A percentile compares a stretch with the other conserved stretches of the same genome.
Conservation (phyloP, 2,797 vertebrate genomes). For the Astyanax mexicanus region DNA sequence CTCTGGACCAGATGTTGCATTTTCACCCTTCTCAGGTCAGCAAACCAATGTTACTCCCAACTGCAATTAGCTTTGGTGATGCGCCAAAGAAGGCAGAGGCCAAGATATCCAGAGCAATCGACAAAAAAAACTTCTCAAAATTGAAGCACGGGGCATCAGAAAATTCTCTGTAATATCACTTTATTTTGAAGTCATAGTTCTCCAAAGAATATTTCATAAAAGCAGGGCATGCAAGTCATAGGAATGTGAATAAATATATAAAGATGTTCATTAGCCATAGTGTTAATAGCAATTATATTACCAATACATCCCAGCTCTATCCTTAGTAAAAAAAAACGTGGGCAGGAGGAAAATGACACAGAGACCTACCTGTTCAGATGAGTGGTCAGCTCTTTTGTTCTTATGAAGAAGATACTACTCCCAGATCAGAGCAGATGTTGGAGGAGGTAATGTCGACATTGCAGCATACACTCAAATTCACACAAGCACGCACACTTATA, state of each 20-base stretch:
- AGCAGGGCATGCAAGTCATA: constrained; percentile 73
- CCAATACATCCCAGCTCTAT: constrained; percentile 41
- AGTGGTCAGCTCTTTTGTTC: constrained; percentile 56
- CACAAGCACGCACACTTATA: constrained; percentile 1
- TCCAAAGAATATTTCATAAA: constrained; percentile 57
- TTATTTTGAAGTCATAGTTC: constrained; percentile 82
- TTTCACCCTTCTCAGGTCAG: constrained; percentile 19
- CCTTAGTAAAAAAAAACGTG: constrained; percentile 47
- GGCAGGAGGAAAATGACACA: constrained; percentile 56
- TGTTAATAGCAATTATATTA: constrained; percentile 1
- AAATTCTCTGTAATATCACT: constrained; percentile 78
- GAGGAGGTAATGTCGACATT: constrained; percentile 57
- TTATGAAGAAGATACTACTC: constrained; percentile 62
- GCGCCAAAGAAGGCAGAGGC: constrained; percentile 49
- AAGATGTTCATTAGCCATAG: constrained; percentile 22
- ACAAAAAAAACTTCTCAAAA: constrained; percentile 78
- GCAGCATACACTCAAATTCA: constrained; percentile 44
- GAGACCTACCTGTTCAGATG: constrained; percentile 80
- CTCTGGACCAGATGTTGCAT: constrained; percentile 41
- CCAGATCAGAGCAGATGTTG: constrained; percentile 61
- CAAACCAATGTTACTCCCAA: constrained; percentile 18
- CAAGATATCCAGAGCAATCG: constrained; percentile 62
- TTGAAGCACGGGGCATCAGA: constrained; percentile 78
- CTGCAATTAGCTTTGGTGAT: constrained; percentile 23
- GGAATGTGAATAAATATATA: constrained; percentile 53